Base-by-base conservation (phyloP, 1,140 invertebrate species). In the Aradophagus sp. region DNA sequence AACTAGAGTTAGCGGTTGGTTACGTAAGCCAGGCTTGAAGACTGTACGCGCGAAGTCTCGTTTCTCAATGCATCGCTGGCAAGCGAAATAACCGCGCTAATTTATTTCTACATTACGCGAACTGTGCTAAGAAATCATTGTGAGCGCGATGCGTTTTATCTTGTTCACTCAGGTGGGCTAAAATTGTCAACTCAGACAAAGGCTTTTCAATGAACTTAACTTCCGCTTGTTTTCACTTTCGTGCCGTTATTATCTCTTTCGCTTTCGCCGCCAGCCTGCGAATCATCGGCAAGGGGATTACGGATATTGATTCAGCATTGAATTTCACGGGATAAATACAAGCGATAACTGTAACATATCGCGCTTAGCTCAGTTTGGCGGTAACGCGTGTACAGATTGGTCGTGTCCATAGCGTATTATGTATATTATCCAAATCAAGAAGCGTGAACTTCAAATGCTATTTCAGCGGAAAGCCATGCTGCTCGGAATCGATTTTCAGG, bases 1-100 rank as follows among this genome's bases (percentile, higher is more conserved):
- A 84, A 78, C 77, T 80, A 68, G 75, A 79, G 70, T 83, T 84
- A 82, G 77, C 75, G 65, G 45, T 59, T 48, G 38, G 19, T 62
- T 55, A 56, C 66, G 65, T 73, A 78, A 80, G 74, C 65, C 62
- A 66, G 63, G 42, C 55, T 65, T 59, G 39, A 27, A 31, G 73
- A 72, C 62, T 45, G 74, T 65, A 71, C 75, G 76, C 71, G 66
- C 65, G 29, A 62, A 58, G 55, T 42, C 48, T 23, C 63, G 47
- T 78, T 77, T 58, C 65, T 73, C 59, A 76, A 79, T 79, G 58
- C 61, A 34, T 29, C 36, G 53, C 44, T 68, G 67, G 36, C 56
- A 75, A 74, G 62, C 62, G 61, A 47, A 77, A 77, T 77, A 67
- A 48, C 58, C 36, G 48, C 26, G 63, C 66, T 80, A 76, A 79